Evolutionary conservation across 2,113 vertebrate species (phyloP), one percentile per base, ranked within the genome.

Genomic region (Bombycilla garrulus): DNA sequence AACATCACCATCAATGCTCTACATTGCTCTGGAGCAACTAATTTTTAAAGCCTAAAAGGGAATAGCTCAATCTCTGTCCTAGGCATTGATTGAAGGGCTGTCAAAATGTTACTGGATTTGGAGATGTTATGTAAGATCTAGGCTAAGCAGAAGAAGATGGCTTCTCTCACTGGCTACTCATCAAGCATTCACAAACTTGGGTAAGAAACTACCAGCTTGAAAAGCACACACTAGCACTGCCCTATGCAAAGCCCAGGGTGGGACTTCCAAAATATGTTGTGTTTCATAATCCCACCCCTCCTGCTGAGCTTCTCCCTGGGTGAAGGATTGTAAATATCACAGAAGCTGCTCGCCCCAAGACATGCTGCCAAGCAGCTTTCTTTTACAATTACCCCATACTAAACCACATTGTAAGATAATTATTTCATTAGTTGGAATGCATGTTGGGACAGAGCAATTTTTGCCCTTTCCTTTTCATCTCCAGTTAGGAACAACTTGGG

Each of bases 391-490:
- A 71, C 88, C 82, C 66, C 91, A 86, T 40, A 36, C 53, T 89
- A 90, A 96, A 50, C 66, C 51, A 81, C 81, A 94, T 64, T 92
- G 89, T 90, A 81, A 93, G 88, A 87, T 95, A 96, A 95, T 96
- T 96, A 85, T 94, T 94, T 96, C 91, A 82, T 96, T 87, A 88
- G 70, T 18, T 58, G 42, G 61, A 92, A 91, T 85, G 36, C 94
- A 0, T 88, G 95, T 90, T 95, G 57, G 38, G 80, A 86, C 96
- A 96, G 44, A 81, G 56, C n/a, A 86, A 64, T 89, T 81, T 96
- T 72, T 93, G 77, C 65, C 78, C 77, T 92, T 51, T 96, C 72
- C 90, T 96, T 97, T 96, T 96, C 82, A 96, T 97, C 95, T 96
- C 76, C 48, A 29, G 64, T 77, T 64, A 70, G 53, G 45, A 96